Conservation (phyloP, 2,113 vertebrate genomes). For the Misgurnus anguillicaudatus region DNA sequence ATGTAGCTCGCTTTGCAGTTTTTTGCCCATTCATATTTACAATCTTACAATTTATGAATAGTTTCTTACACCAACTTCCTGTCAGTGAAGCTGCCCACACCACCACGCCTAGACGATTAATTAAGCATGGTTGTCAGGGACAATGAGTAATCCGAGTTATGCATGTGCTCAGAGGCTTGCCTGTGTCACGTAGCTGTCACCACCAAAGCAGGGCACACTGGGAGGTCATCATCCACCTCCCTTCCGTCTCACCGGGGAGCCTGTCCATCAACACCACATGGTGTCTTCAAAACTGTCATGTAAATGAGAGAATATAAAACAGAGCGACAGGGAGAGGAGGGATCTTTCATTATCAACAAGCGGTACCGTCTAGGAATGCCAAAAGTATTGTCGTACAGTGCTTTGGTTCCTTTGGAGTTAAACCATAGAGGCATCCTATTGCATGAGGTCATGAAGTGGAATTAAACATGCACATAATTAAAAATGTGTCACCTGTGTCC, state of each 20-base stretch:
- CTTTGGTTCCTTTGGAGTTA: not conserved
- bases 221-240: conserved; percentile 55
- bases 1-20: not conserved
- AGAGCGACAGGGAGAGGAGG: conserved; percentile 8
- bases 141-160: conserved; percentile 50
- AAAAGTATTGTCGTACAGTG: not conserved
- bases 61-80: conserved; percentile 20
- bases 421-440: too few relatives aligned
- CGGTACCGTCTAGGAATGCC: not conserved
- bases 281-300: conserved; percentile 39
- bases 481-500: too few relatives aligned
- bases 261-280: conserved; percentile 51
- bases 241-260: conserved; percentile 42
- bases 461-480: too few relatives aligned
- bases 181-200: conserved; percentile 57
- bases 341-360: conserved; percentile 19
- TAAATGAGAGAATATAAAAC: conserved; percentile 42
- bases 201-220: conserved; percentile 37
- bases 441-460: too few relatives aligned
- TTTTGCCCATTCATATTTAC: not conserved
- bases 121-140: conserved; percentile 53
- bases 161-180: conserved; percentile 48
- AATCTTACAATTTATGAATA: not conserved
- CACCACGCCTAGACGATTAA: conserved; percentile 36
- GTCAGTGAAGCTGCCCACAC: conserved; percentile 36